phyloP scores from a whole-genome alignment of 2,888 invertebrate genomes.

The Zhengitettix transpicula region DNA sequence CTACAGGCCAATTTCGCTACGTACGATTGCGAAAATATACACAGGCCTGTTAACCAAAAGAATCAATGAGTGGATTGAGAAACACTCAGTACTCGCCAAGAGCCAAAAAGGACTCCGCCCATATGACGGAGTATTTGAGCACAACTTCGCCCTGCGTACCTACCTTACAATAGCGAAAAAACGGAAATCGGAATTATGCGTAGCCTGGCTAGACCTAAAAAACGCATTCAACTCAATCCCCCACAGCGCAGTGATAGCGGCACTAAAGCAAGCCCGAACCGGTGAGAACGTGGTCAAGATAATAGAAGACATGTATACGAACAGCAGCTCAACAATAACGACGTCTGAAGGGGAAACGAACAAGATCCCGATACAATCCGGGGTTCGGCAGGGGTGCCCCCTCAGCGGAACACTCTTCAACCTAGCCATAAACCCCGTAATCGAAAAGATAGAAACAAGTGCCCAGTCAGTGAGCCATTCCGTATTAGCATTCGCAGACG shows the following conservation, averaged over 20 bases:
- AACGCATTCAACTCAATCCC: slow-evolving; percentile 24
- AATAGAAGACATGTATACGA: too few species aligned
- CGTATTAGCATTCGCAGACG: slow-evolving; percentile 15
- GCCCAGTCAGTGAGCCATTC: background rate
- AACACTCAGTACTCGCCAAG: too few species aligned
- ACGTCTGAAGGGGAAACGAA: background rate
- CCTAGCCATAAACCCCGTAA: slow-evolving; percentile 18
- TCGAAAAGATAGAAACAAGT: background rate
- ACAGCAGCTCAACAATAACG: background rate
- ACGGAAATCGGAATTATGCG: slow-evolving; percentile 2
- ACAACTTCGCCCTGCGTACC: slow-evolving; percentile 21
- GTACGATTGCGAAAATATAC: too few species aligned
- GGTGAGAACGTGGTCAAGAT: background rate
- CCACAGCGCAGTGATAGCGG: background rate
- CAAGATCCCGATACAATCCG: background rate
- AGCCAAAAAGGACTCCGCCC: slow-evolving; percentile 24
- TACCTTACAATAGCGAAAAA: slow-evolving; percentile 14
- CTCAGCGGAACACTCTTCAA: slow-evolving; percentile 20
- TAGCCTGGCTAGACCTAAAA: slow-evolving; percentile 16
- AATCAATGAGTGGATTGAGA: too few species aligned
- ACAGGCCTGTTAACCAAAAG: too few species aligned
- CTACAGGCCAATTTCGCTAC: too few species aligned
- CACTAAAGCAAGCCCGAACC: background rate
- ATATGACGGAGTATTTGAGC: slow-evolving; percentile 20
- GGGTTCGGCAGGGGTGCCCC: background rate